phyloP scores from a whole-genome alignment of 2,797 vertebrate species.

The Sebastiscus tertius region DNA sequence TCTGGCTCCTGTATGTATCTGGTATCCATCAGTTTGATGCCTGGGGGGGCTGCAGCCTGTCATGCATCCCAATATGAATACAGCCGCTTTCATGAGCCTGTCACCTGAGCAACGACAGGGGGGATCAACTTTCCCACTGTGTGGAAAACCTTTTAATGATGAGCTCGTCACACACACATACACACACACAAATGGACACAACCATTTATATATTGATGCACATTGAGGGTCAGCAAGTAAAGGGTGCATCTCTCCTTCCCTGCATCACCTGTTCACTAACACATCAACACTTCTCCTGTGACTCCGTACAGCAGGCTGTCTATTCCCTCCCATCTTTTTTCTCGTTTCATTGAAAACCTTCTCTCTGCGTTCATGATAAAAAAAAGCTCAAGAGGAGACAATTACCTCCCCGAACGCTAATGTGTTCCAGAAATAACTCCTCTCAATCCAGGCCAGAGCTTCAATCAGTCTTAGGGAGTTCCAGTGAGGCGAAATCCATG shows the following conservation, averaged over 20 bases:
- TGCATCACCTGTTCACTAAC: constrained; percentile 49
- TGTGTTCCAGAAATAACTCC: constrained; percentile 80
- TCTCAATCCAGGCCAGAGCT: constrained; percentile 76
- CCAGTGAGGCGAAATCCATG: constrained; percentile 54
- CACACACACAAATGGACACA: neutral
- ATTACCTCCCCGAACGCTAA: constrained; percentile 71
- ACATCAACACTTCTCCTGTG: neutral
- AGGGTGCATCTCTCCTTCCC: constrained; percentile 4
- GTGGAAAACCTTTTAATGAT: constrained; percentile 58
- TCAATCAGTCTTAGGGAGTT: constrained; percentile 70
- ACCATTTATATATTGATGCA: neutral
- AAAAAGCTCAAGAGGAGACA: constrained; percentile 76
- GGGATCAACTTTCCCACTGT: constrained; percentile 63
- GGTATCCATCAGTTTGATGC: constrained; percentile 52
- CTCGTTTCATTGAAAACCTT: constrained; percentile 50
- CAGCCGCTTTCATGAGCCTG: constrained; percentile 50
- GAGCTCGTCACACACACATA: constrained; percentile 24
- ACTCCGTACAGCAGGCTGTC: neutral
- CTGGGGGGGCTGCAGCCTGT: constrained; percentile 10
- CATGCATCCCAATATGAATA: constrained; percentile 54
- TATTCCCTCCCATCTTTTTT: constrained; percentile 1
- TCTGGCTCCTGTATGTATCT: constrained; percentile 37
- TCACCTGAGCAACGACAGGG: constrained; percentile 53
- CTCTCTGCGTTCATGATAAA: constrained; percentile 57
- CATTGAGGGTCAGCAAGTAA: neutral